Percentiles rank a stretch among this genome's conserved stretches.
phyloP scores from a whole-genome alignment of 2,113 vertebrate species.

The Brachirus orientalis region DNA sequence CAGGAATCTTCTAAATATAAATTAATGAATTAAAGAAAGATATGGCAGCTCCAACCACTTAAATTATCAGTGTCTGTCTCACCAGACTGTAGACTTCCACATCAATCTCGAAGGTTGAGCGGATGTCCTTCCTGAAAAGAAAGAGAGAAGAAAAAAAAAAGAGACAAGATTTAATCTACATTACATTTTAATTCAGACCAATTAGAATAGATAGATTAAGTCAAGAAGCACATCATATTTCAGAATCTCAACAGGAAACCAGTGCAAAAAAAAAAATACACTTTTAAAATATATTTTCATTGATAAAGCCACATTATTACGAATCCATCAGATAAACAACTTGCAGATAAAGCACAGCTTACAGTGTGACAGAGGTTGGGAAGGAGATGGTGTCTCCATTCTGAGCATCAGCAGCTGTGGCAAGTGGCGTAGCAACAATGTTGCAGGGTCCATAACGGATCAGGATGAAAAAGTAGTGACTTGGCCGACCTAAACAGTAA shows the following conservation, averaged over 20 bases:
- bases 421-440: constrained; percentile 82
- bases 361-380: constrained; percentile 81
- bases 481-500: constrained; percentile 68
- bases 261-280: background rate
- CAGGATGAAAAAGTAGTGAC: constrained; percentile 84
- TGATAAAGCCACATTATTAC: too few relatives aligned
- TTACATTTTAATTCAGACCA: background rate
- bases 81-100: constrained; percentile 88
- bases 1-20: too few relatives aligned
- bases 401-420: constrained; percentile 80
- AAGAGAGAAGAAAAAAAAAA: background rate
- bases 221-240: too few relatives aligned
- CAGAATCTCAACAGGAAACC: background rate
- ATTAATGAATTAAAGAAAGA: too few relatives aligned
- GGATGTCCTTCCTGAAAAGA: constrained; percentile 77
- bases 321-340: background rate
- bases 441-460: constrained; percentile 82
- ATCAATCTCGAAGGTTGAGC: constrained; percentile 82
- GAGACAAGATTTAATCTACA: background rate
- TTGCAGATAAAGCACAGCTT: constrained; percentile 38
- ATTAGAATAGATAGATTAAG: too few relatives aligned
- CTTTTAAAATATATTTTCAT: background rate
- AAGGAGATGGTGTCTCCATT: constrained; percentile 85
- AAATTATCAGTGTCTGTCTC: constrained; percentile 30
- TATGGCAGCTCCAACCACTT: too few relatives aligned